Evolutionary conservation across 2,113 vertebrate genomes (phyloP).

Genomic region (Ctenodactylus gundi): DNA sequence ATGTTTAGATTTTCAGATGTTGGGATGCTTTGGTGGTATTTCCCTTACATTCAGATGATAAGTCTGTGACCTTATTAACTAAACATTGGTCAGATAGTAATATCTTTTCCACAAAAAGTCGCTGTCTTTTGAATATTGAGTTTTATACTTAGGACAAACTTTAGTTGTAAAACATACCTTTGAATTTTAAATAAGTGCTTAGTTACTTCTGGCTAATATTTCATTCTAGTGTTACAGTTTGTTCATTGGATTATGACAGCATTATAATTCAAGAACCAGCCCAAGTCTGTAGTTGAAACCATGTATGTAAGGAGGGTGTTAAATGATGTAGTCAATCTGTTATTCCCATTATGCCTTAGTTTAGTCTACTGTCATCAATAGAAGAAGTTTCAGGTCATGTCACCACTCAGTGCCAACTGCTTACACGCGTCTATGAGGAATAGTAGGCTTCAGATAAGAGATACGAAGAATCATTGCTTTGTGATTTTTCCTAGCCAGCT

Average conservation of each 20-base stretch:
- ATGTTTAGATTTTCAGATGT: slow-evolving; percentile 43
- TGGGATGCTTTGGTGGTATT: slow-evolving; percentile 25
- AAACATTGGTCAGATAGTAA: neutral
- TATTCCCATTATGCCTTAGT: neutral
- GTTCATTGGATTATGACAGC: neutral
- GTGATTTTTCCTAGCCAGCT: neutral
- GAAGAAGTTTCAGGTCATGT: slow-evolving; percentile 26
- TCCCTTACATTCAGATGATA: slow-evolving; percentile 1
- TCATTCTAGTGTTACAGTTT: slow-evolving; percentile 32
- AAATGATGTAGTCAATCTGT: neutral
- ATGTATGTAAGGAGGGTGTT: neutral
- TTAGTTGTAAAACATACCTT: slow-evolving; percentile 42
- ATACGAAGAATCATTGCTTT: slow-evolving; percentile 39
- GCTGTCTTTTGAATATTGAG: slow-evolving; percentile 9
- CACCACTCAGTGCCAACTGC: slow-evolving; percentile 30
- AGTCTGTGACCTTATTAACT: slow-evolving; percentile 9
- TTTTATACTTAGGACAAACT: neutral
- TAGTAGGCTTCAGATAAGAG: neutral
- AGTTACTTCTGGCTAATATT: slow-evolving; percentile 38
- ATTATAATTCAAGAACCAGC: slow-evolving; percentile 34
- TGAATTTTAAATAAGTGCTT: slow-evolving; percentile 44
- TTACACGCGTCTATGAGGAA: neutral
- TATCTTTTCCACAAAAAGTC: neutral
- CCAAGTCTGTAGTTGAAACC: slow-evolving; percentile 21
- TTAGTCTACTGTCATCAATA: neutral